Evolutionary conservation across 1,140 invertebrate species (phyloP), one percentile per base, ranked within the genome.

Genomic region (Drosophila chauvacae): DNA sequence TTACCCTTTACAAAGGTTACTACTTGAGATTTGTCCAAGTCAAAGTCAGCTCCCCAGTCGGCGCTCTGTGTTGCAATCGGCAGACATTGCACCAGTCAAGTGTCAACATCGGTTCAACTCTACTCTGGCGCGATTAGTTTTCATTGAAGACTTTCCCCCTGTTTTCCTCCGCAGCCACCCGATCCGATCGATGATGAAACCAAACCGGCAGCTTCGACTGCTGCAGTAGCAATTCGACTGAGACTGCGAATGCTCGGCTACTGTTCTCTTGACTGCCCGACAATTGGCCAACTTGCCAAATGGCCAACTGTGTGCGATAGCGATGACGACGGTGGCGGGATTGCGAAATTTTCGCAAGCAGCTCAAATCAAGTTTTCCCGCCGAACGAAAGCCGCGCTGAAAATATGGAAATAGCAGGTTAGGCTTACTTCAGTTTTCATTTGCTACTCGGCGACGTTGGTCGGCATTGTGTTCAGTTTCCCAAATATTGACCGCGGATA

Each of bases 351-450:
- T 63, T 41, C 39, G 44, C 53, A 58, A 69, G 72, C 73, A 50
- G 56, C 83, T 86, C 66, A 81, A 90, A 85, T 90, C 86, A 85
- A 90, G 86, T 90, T 90, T 90, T 85, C 58, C 58, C 65, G 69
- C 51, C 61, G 48, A 81, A 63, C 63, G 75, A 81, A 78, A 75
- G 77, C 64, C 55, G 77, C 66, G 61, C 63, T 61, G 53, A 69
- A 77, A 74, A 79, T 72, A 81, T 79, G 68, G 64, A 87, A 87
- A 84, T 73, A 73, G 57, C 65, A 61, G 71, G 64, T 72, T 55
- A 45, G 48, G 64, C 80, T 69, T 62, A 55, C 44, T 77, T 87
- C 48, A 90, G 81, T 87, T 88, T 90, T 79, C 74, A 84, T 81
- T 72, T 60, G 70, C 47, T 60, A 71, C 61, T 78, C 64, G 74